Conservation (phyloP, 2,797 vertebrate genomes). For the Typhlichthys subterraneus region DNA sequence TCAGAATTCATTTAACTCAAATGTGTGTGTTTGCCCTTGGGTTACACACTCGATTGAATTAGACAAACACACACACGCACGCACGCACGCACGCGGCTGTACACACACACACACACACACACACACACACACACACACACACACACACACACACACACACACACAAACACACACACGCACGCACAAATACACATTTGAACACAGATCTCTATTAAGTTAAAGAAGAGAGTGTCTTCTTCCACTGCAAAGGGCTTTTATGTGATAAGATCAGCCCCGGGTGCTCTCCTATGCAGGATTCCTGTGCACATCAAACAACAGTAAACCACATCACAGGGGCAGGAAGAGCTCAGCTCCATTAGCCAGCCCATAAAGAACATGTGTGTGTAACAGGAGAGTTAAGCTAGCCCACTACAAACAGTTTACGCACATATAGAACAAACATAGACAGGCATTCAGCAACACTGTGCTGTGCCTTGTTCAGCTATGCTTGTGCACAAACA, state of each 20-base stretch:
- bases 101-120: background rate
- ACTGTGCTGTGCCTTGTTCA: background rate
- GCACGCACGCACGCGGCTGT: background rate
- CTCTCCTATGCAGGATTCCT: conserved; percentile 73
- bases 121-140: conserved; percentile 8
- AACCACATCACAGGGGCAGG: conserved; percentile 76
- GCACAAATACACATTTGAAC: conserved; percentile 36
- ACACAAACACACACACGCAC: conserved; percentile 19
- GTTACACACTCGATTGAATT: conserved; percentile 75
- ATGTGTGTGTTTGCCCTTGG: conserved; percentile 71
- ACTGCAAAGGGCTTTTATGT: conserved; percentile 69
- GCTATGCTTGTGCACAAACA: conserved; percentile 10
- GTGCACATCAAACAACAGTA: conserved; percentile 75
- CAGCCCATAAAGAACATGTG: conserved; percentile 78
- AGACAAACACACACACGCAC: conserved; percentile 44
- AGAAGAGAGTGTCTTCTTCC: conserved; percentile 69
- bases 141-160: conserved; percentile 1
- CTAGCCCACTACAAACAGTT: conserved; percentile 66
- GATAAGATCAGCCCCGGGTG: conserved; percentile 74
- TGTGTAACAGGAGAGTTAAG: conserved; percentile 70
- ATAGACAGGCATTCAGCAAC: conserved; percentile 43
- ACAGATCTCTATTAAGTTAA: conserved; percentile 73
- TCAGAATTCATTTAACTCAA: conserved; percentile 70
- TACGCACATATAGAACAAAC: conserved; percentile 44
- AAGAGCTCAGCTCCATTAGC: conserved; percentile 76